These are phyloP conservation scores for Ennomos erosarius DNA, from an alignment of 2,888 invertebrate genomes.

Conservation along the genomic window DNA sequence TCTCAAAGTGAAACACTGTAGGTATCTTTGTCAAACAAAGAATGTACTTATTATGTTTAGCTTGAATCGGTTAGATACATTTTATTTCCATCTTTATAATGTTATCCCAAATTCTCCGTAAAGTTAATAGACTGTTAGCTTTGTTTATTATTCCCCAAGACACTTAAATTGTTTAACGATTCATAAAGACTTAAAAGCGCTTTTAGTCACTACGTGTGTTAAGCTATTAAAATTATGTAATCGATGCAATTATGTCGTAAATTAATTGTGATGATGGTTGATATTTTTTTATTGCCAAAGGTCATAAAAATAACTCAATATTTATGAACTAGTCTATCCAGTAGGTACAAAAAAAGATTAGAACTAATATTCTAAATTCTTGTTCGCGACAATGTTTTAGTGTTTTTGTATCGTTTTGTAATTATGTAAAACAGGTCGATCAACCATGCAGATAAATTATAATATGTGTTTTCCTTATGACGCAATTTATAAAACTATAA, in stretches of 20 bases:
- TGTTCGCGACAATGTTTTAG: neutral
- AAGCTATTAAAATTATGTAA: slow-evolving; percentile 33
- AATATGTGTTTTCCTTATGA: no score
- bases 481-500: no score
- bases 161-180: slow-evolving; percentile 33
- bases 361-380: neutral
- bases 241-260: slow-evolving; percentile 31
- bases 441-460: no score
- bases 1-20: no score
- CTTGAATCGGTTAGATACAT: no score
- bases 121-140: slow-evolving; percentile 22
- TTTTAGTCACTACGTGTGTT: slow-evolving; percentile 26
- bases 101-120: no score
- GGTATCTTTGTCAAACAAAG: no score
- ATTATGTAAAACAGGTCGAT: no score
- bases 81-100: no score
- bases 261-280: slow-evolving; percentile 34
- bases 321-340: slow-evolving; percentile 12
- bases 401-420: no score
- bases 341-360: neutral
- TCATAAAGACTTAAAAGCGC: slow-evolving; percentile 30
- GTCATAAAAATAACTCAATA: slow-evolving; percentile 26
- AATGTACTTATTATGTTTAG: no score
- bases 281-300: slow-evolving; percentile 30
- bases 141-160: slow-evolving; percentile 19